Base-by-base conservation (phyloP, 1,140 invertebrate genomes). In the Uloborus diversus region DNA sequence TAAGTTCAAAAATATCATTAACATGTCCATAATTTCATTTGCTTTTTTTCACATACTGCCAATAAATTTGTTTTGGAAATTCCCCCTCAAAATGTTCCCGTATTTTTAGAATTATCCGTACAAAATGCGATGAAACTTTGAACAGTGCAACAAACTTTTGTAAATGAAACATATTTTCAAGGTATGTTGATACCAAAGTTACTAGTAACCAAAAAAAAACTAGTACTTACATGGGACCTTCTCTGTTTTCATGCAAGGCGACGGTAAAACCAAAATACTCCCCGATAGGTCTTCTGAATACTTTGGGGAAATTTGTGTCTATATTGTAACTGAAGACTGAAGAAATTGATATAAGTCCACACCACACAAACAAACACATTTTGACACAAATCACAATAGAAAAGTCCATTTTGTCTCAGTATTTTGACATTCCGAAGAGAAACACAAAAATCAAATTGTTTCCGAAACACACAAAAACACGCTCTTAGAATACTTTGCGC, bases 221-320 rank as follows among this genome's bases (percentile, higher is more conserved):
- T 14, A 37, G 2, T 78, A 78, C 73, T 78, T 56, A 78, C 73
- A 78, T 65, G 11, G 61, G 28, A 14, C 73, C 73, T 30, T 78
- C 28, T 30, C 59, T 59, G 57, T 78, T 78, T 28, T 37, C 23
- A 27, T 78, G 73, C 33, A 78, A 49, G 0, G 73, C 73, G 2
- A 78, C 73, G n/a, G 61, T 56, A 62, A 32, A 78, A 53, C 73
- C 73, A 56, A 78, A 78, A 65, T 78, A 78, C 35, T 56, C 57
- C 23, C 47, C 73, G 20, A 33, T 28, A n/a, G 30, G 2, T 30
- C 73, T 37, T 28, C 37, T 64, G 42, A 78, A 78, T 33, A 57
- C 25, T 23, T 65, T 56, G 1, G 61, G 61, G 11, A 37, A 56
- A 20, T 56, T 56, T 7, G 73, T 65, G 23, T 78, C 73, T 35